Percentiles rank a stretch among this genome's conserved stretches.
These are phyloP conservation scores for Conistra vaccinii DNA, from an alignment of 2,888 invertebrate species.

Conservation along the genomic window DNA sequence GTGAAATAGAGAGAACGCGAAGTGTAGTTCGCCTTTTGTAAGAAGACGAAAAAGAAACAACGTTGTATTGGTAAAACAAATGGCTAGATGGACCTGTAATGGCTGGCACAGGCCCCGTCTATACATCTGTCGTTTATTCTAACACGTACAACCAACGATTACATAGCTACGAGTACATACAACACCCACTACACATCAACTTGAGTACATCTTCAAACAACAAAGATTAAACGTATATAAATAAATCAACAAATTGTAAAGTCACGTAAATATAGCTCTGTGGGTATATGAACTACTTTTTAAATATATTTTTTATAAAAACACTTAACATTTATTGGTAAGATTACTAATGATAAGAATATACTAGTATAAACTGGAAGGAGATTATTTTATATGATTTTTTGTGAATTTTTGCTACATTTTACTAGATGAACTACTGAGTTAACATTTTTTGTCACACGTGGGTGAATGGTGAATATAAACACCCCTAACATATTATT, in stretches of 20 bases:
- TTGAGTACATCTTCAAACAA: constrained; percentile 56
- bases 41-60: constrained; percentile 64
- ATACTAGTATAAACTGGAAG: constrained; percentile 37
- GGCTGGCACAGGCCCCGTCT: constrained; percentile 85
- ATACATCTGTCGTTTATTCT: constrained; percentile 81
- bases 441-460: constrained; percentile 11
- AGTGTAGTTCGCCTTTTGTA: background rate
- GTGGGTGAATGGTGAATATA: constrained; percentile 17
- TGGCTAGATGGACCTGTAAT: constrained; percentile 84
- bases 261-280: constrained; percentile 67
- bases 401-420: background rate
- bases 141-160: constrained; percentile 66
- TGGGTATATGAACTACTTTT: constrained; percentile 88
- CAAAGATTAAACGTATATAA: constrained; percentile 60
- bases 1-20: background rate
- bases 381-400: constrained; percentile 28
- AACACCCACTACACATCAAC: constrained; percentile 64
- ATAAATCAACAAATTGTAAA: constrained; percentile 61
- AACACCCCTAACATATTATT: constrained; percentile 8
- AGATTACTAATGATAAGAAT: background rate
- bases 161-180: constrained; percentile 59
- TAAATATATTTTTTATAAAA: constrained; percentile 82
- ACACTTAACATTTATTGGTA: constrained; percentile 78
- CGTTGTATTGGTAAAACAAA: constrained; percentile 75
- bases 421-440: constrained; percentile 32